These are phyloP conservation scores for Larimichthys polyactis DNA, from an alignment of 2,113 vertebrate genomes.

Conservation along the genomic window DNA sequence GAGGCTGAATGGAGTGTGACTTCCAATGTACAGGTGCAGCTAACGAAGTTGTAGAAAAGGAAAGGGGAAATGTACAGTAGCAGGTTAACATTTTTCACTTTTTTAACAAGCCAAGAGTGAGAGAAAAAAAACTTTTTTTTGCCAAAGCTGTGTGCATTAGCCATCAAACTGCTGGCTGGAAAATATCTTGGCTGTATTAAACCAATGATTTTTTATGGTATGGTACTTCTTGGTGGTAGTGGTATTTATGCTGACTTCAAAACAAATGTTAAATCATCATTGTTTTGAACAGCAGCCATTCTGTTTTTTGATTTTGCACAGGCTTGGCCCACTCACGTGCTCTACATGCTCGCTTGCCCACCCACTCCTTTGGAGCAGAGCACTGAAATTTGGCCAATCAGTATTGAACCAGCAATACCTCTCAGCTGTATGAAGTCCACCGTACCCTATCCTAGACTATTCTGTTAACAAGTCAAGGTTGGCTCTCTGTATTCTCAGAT, in stretches of 20 bases:
- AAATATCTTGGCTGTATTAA: conserved; percentile 36
- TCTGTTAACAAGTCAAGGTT: background rate
- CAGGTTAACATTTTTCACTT: conserved; percentile 63
- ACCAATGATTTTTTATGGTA: conserved; percentile 5
- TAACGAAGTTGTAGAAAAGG: conserved; percentile 71
- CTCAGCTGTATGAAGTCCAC: background rate
- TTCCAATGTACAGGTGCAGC: conserved; percentile 72
- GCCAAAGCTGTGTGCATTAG: conserved; percentile 48
- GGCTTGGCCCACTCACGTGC: background rate
- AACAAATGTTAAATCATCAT: conserved; percentile 7
- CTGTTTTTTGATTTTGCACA: background rate
- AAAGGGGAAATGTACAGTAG: conserved; percentile 63
- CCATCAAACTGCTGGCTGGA: conserved; percentile 36
- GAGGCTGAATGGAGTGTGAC: conserved; percentile 59
- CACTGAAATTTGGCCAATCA: background rate
- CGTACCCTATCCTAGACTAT: background rate
- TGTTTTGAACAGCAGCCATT: conserved; percentile 11
- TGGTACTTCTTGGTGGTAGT: conserved; percentile 23
- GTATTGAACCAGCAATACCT: background rate
- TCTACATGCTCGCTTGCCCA: background rate
- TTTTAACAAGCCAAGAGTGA: conserved; percentile 65
- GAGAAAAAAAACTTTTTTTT: conserved; percentile 36
- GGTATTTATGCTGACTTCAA: conserved; percentile 30
- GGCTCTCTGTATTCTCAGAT: background rate
- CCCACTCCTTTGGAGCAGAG: background rate